These are phyloP conservation scores for Hippoglossus hippoglossus DNA, from an alignment of 2,797 vertebrate genomes.

Conservation along the genomic window DNA sequence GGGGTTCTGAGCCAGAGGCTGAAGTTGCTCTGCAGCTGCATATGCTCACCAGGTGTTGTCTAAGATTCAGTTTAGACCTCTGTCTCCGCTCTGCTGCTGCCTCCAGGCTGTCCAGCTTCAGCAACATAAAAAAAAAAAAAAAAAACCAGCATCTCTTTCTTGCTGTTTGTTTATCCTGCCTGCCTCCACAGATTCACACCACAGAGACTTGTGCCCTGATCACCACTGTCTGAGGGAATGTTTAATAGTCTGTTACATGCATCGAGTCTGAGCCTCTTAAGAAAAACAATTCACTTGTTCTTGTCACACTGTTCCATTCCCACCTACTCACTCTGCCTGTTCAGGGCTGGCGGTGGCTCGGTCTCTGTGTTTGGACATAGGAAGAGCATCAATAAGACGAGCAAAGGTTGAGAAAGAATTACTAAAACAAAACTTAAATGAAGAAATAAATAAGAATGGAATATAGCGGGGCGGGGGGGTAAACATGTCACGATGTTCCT, in stretches of 20 bases:
- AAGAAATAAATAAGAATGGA: too few relatives aligned
- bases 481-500: too few relatives aligned
- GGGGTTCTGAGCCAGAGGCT: slow-evolving; percentile 37
- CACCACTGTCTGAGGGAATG: slow-evolving; percentile 39
- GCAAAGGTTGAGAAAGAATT: neutral
- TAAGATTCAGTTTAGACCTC: slow-evolving; percentile 57
- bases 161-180: slow-evolving; percentile 59
- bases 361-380: neutral
- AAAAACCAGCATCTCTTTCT: slow-evolving; percentile 27
- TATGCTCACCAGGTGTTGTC: slow-evolving; percentile 55
- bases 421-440: neutral
- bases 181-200: slow-evolving; percentile 46
- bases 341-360: slow-evolving; percentile 5
- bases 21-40: slow-evolving; percentile 39
- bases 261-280: slow-evolving; percentile 33
- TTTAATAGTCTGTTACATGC: slow-evolving; percentile 48
- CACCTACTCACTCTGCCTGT: slow-evolving; percentile 15
- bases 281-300: slow-evolving; percentile 19
- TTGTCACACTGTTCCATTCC: slow-evolving; percentile 24
- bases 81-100: slow-evolving; percentile 43
- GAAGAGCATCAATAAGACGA: neutral
- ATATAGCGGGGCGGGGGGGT: too few relatives aligned
- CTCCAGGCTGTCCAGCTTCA: slow-evolving; percentile 54
- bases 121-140: slow-evolving; percentile 5
- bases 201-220: slow-evolving; percentile 40